phyloP scores from a whole-genome alignment of 2,888 invertebrate genomes.

The Polydrusus cervinus region DNA sequence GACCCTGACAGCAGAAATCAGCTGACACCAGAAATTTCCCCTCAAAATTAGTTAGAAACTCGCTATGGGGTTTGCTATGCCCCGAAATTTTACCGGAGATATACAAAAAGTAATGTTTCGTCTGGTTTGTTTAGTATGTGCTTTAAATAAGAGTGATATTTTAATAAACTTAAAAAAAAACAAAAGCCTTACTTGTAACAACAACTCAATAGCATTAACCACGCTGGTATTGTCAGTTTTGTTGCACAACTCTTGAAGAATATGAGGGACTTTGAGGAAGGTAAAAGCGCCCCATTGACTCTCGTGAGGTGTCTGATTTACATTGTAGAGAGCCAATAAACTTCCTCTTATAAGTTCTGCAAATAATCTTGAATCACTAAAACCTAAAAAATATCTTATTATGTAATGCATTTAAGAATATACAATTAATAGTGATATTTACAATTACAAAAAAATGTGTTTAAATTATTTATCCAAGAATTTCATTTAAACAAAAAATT shows the following conservation, averaged over 20 bases:
- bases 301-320: slow-evolving; percentile 87
- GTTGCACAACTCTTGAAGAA: slow-evolving; percentile 73
- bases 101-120: too few species aligned
- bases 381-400: slow-evolving; percentile 67
- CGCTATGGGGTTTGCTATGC: too few species aligned
- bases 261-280: slow-evolving; percentile 91
- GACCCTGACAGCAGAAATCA: too few species aligned
- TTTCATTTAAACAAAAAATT: too few species aligned
- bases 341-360: slow-evolving; percentile 93
- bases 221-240: slow-evolving; percentile 70
- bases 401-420: not conserved
- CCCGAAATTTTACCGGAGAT: too few species aligned
- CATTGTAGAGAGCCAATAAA: slow-evolving; percentile 91
- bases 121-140: too few species aligned
- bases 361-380: slow-evolving; percentile 86
- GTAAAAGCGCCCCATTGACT: slow-evolving; percentile 96
- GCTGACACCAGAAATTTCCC: too few species aligned
- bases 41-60: too few species aligned
- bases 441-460: too few species aligned
- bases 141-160: too few species aligned
- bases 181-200: slow-evolving; percentile 75
- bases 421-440: too few species aligned
- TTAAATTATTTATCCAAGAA: too few species aligned
- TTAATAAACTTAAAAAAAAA: not conserved
- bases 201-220: slow-evolving; percentile 86